Base-by-base conservation (phyloP, 2,888 invertebrate genomes). In the Calliopum simillimum region DNA sequence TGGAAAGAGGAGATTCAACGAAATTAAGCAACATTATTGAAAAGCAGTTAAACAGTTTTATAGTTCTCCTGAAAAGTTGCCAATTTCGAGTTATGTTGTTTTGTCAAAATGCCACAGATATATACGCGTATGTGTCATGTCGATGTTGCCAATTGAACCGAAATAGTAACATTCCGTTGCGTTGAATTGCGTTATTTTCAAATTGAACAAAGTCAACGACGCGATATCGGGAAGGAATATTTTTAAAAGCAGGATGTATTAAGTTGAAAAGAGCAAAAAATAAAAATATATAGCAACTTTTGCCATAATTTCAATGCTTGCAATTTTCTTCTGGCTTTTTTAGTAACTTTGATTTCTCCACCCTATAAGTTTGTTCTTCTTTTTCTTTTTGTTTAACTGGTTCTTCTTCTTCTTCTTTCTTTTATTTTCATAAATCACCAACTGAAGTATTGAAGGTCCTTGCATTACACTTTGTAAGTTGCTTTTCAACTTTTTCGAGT, bases 401-500 rank as follows among this genome's bases (percentile, higher is more conserved):
- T 14, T 21, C 19, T 53, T 14, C 11, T 23, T 12, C 2, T 49
- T 49, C 2, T 49, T n/a, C n/a, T 4, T 11, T 3, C 13, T 43
- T 13, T 12, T n/a, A 3, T 14, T 58, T 33, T 33, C 23, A 61
- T 23, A 44, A 21, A 41, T 25, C 19, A 21, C 12, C 43, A 3
- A 41, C 44, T 8, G 16, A 19, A 3, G 19, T 13, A 3, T 1
- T n/a, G 16, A 25, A 63, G 43, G 16, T 55, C 21, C 46, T 13
- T n/a, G 46, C 33, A 19, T 3, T 16, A 53, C 25, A 43, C 19
- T 65, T 33, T 41, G 13, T 14, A n/a, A 43, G 41, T 13, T 12
- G 16, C 49, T 53, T 53, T 64, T 46, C 43, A 64, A 64, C 64
- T 33, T 53, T 64, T 53, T 51, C 21, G 44, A 61, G 47, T 47